Percentiles rank a stretch among this genome's conserved stretches.
phyloP scores from a whole-genome alignment of 2,797 vertebrate species.

The Phoxinus dragarum region DNA sequence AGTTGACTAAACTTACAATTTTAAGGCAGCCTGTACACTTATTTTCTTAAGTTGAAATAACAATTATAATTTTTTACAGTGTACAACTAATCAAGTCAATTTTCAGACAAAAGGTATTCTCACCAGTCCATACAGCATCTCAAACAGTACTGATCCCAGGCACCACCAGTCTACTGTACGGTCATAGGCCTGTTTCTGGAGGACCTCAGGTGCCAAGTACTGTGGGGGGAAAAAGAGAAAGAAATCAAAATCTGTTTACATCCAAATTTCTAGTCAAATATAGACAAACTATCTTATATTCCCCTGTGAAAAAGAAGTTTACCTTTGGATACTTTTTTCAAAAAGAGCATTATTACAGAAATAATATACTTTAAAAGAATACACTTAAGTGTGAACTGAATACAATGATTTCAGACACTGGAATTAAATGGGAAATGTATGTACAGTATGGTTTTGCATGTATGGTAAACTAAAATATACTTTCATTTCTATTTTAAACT shows the following conservation, averaged over 20 bases:
- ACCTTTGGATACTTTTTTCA: neutral
- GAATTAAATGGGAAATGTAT: neutral
- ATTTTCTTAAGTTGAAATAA: too few relatives aligned
- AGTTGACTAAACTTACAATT: too few relatives aligned
- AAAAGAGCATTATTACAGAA: neutral
- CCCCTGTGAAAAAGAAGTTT: neutral
- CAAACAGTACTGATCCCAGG: slow-evolving; percentile 82
- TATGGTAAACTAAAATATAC: neutral
- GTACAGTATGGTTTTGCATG: neutral
- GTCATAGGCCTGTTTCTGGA: slow-evolving; percentile 85
- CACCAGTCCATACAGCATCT: slow-evolving; percentile 85
- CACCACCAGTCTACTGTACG: slow-evolving; percentile 86
- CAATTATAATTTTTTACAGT: too few relatives aligned
- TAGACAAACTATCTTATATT: neutral
- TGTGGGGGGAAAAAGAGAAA: slow-evolving; percentile 41
- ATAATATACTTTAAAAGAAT: neutral
- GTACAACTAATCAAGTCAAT: neutral
- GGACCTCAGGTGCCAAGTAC: slow-evolving; percentile 84
- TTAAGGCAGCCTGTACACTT: too few relatives aligned
- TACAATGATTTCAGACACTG: neutral
- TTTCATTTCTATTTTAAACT: neutral
- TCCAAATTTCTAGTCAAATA: too few relatives aligned
- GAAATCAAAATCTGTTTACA: neutral
- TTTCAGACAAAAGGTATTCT: slow-evolving; percentile 51
- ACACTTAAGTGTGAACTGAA: neutral